Conservation (phyloP, 2,113 vertebrate genomes). For the Picathartes gymnocephalus region DNA sequence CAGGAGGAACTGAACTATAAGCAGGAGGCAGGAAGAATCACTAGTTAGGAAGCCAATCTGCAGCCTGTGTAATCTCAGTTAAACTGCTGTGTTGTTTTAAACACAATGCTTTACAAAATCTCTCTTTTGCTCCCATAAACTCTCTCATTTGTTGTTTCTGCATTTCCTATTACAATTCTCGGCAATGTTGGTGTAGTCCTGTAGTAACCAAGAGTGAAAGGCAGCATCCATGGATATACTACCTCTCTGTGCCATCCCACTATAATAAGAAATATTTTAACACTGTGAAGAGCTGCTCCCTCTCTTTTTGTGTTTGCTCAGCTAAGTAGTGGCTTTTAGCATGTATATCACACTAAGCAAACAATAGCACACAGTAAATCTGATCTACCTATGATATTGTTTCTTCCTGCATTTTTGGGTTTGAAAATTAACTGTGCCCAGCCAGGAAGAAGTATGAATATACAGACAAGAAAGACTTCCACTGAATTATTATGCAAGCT, state of each 20-base stretch:
- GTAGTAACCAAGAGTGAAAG: neutral
- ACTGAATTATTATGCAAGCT: slow-evolving; percentile 13
- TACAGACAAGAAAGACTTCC: neutral
- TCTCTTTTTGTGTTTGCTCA: neutral
- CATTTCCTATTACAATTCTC: neutral
- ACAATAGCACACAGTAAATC: neutral
- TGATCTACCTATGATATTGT: neutral
- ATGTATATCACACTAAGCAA: neutral
- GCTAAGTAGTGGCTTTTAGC: neutral
- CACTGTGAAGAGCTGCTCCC: neutral
- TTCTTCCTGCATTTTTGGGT: slow-evolving; percentile 35
- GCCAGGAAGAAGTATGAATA: neutral
- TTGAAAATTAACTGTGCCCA: slow-evolving; percentile 25
- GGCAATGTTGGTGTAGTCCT: neutral
- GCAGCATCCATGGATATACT: neutral
- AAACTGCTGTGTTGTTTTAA: neutral
- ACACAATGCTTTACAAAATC: neutral
- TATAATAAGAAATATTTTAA: neutral
- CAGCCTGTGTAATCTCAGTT: neutral
- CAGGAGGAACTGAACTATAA: neutral
- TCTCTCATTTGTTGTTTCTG: neutral
- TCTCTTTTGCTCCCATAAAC: neutral
- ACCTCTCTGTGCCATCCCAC: neutral
- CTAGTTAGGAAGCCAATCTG: neutral
- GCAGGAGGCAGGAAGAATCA: neutral